These are phyloP conservation scores for Pseudomugil tenellus DNA, from an alignment of 2,797 vertebrate genomes.

Conservation along the genomic window DNA sequence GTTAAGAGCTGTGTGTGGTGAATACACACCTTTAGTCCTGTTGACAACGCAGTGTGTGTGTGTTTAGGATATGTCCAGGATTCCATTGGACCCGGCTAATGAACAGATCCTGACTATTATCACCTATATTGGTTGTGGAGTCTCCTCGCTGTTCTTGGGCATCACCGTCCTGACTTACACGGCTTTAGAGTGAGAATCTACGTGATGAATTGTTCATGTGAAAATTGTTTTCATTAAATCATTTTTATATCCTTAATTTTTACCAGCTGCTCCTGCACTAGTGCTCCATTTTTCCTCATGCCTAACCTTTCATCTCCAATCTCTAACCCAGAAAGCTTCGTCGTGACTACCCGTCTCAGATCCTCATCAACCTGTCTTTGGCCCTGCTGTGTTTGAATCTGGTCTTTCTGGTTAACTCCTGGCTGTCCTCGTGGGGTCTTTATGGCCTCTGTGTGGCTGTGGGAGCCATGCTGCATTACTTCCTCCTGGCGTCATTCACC, in stretches of 20 bases:
- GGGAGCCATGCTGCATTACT: slow-evolving; percentile 86
- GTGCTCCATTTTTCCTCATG: neutral
- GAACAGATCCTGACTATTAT: slow-evolving; percentile 85
- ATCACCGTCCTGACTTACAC: slow-evolving; percentile 87
- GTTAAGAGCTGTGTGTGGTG: slow-evolving; percentile 1
- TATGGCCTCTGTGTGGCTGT: slow-evolving; percentile 82
- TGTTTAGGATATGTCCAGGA: slow-evolving; percentile 84
- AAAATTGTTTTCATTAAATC: neutral
- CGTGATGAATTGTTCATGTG: neutral
- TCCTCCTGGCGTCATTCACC: slow-evolving; percentile 89
- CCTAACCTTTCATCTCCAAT: neutral
- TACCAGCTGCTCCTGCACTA: neutral
- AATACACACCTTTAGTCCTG: slow-evolving; percentile 1
- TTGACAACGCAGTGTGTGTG: slow-evolving; percentile 4
- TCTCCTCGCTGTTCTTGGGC: slow-evolving; percentile 90
- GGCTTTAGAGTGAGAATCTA: slow-evolving; percentile 86
- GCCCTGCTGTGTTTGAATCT: slow-evolving; percentile 89
- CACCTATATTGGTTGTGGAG: slow-evolving; percentile 88
- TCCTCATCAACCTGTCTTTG: slow-evolving; percentile 89
- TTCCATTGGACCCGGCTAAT: slow-evolving; percentile 71
- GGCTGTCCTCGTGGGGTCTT: slow-evolving; percentile 84
- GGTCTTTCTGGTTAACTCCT: slow-evolving; percentile 87
- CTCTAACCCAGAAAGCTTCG: slow-evolving; percentile 80
- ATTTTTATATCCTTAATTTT: neutral
- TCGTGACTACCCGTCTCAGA: slow-evolving; percentile 90